These are phyloP conservation scores for Blastobasis lacticolella DNA, from an alignment of 2,888 invertebrate species.

Conservation along the genomic window DNA sequence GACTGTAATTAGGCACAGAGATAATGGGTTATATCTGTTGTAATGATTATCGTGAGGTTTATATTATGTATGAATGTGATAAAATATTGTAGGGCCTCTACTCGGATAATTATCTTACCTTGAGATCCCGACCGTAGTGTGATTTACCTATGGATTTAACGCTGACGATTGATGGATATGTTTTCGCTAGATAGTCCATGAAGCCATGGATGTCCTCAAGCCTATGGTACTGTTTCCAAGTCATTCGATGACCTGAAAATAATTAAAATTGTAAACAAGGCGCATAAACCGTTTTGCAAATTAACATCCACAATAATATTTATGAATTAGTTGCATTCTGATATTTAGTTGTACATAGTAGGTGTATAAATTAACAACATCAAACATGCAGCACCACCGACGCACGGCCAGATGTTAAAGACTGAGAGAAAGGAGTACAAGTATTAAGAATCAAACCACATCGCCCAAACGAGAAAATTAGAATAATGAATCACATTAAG, in stretches of 20 bases:
- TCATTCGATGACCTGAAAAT: slow-evolving; percentile 71
- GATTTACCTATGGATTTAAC: slow-evolving; percentile 85
- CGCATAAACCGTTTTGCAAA: too few relatives aligned
- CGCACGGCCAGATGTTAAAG: slow-evolving; percentile 4
- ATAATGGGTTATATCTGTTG: too few relatives aligned
- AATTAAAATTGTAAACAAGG: too few relatives aligned
- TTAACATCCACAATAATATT: too few relatives aligned
- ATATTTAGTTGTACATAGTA: too few relatives aligned
- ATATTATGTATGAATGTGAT: too few relatives aligned
- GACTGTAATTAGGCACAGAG: too few relatives aligned
- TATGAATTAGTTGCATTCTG: too few relatives aligned
- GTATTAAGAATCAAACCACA: slow-evolving; percentile 4
- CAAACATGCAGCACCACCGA: slow-evolving; percentile 11
- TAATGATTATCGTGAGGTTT: too few relatives aligned
- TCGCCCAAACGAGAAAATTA: slow-evolving; percentile 22
- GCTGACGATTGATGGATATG: slow-evolving; percentile 82
- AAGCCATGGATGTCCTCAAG: slow-evolving; percentile 84
- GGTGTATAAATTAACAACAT: not conserved
- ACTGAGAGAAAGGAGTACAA: slow-evolving; percentile 1
- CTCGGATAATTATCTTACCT: slow-evolving; percentile 52
- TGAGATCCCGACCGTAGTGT: slow-evolving; percentile 81
- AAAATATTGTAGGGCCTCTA: too few relatives aligned
- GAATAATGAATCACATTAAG: slow-evolving; percentile 22
- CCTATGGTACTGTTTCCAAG: slow-evolving; percentile 88
- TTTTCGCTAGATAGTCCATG: slow-evolving; percentile 83